Percentiles rank a stretch among this genome's conserved stretches.
Evolutionary conservation across 2,888 invertebrate species (phyloP).

Genomic region (Mellilla xanthometata): DNA sequence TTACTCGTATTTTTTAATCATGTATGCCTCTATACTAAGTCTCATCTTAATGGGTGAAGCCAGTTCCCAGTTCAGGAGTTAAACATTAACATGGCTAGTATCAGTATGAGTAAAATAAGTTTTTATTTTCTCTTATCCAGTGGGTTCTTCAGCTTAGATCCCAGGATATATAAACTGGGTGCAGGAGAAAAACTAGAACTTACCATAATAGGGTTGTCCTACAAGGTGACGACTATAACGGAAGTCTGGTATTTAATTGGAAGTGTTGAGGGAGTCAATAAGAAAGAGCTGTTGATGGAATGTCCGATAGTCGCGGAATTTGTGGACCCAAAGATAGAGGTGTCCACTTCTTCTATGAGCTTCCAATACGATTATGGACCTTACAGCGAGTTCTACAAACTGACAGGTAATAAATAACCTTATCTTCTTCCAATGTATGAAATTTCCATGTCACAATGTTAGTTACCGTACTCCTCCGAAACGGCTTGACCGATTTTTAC

Average conservation of each 20-base stretch:
- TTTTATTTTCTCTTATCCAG: no score
- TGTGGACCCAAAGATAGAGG: conserved; percentile 80
- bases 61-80: no score
- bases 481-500: no score
- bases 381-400: conserved; percentile 65
- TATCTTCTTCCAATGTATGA: no score
- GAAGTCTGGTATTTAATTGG: conserved; percentile 84
- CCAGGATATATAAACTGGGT: conserved; percentile 67
- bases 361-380: conserved; percentile 78
- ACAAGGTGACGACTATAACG: conserved; percentile 62
- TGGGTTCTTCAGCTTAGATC: conserved; percentile 71
- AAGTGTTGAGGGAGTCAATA: conserved; percentile 76
- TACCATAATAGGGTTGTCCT: conserved; percentile 59
- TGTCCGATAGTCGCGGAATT: conserved; percentile 80
- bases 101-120: no score
- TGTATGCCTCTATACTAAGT: no score
- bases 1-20: no score
- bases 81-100: no score
- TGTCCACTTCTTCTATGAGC: conserved; percentile 70
- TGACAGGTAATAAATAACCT: conserved; percentile 57
- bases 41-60: no score
- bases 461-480: no score
- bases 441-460: no score
- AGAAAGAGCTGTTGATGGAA: conserved; percentile 75
- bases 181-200: conserved; percentile 67